phyloP scores from a whole-genome alignment of 1,140 invertebrate species.

The Octopus bimaculoides region DNA sequence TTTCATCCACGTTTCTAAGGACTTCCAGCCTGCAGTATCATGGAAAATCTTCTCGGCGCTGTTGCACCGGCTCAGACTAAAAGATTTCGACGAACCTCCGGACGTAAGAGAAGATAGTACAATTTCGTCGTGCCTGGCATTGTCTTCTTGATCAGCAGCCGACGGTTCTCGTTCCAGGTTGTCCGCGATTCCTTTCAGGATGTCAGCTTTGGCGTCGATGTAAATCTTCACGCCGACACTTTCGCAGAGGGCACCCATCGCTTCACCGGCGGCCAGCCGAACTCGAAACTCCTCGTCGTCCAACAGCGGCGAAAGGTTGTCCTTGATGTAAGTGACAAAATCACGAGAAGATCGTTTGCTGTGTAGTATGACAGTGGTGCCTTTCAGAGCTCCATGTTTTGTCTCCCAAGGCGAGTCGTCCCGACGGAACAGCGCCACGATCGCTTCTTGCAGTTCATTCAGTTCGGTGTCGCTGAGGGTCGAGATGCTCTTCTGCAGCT shows the following conservation, averaged over 20 bases:
- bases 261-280: conserved; percentile 57
- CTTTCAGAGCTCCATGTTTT: conserved; percentile 57
- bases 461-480: conserved; percentile 32
- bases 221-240: conserved; percentile 55
- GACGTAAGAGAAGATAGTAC: background rate
- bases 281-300: conserved; percentile 58
- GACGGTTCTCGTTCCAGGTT: conserved; percentile 56
- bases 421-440: conserved; percentile 31
- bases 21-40: conserved; percentile 64
- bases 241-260: conserved; percentile 56
- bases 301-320: conserved; percentile 46
- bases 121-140: background rate
- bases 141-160: conserved; percentile 17
- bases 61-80: background rate
- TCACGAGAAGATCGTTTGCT: conserved; percentile 39
- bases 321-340: conserved; percentile 46
- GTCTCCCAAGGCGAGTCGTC: conserved; percentile 36
- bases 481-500: conserved; percentile 47
- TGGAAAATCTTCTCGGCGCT: conserved; percentile 56
- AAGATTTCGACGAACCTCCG: background rate
- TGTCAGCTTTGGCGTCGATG: conserved; percentile 43
- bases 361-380: conserved; percentile 48
- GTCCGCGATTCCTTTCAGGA: conserved; percentile 52
- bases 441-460: conserved; percentile 33
- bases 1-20: conserved; percentile 64